These are phyloP conservation scores for Formicarius rufipectus DNA, from an alignment of 2,113 vertebrate species.

Conservation along the genomic window DNA sequence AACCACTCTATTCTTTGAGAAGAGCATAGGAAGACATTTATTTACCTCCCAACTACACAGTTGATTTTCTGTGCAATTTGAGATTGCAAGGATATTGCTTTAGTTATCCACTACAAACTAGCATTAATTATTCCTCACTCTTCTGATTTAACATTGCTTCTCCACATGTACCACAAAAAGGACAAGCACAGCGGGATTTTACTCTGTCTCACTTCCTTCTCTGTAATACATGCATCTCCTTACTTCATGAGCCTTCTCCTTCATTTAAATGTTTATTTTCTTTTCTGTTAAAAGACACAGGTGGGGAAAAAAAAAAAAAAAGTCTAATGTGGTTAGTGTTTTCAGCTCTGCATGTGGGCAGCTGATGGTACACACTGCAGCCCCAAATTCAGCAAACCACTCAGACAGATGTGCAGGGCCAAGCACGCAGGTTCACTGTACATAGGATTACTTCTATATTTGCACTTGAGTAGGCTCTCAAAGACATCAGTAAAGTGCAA, in stretches of 20 bases:
- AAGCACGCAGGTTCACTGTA: rapidly evolving
- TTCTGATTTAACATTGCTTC: conserved; percentile 57
- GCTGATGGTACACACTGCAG: background rate
- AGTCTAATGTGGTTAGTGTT: background rate
- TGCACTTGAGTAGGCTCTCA: background rate
- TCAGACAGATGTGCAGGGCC: background rate
- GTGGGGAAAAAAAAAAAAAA: background rate
- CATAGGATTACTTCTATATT: background rate
- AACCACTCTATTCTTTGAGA: background rate
- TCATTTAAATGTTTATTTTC: conserved; percentile 24
- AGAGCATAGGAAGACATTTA: background rate
- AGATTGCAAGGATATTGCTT: conserved; percentile 40
- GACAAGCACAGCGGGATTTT: conserved; percentile 69
- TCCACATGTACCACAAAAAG: conserved; percentile 61
- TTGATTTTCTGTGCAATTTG: conserved; percentile 38
- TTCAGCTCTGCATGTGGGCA: background rate
- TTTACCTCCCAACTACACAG: conserved; percentile 3
- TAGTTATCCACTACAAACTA: conserved; percentile 59
- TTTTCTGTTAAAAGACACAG: background rate
- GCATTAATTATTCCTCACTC: conserved; percentile 65
- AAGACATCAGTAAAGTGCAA: background rate
- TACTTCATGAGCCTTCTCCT: background rate
- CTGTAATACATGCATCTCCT: background rate
- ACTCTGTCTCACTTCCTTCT: conserved; percentile 23
- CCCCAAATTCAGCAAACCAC: background rate